A percentile compares a stretch with the other conserved stretches of the same genome.
Conservation (phyloP, 2,888 invertebrate genomes). For the Bruchidius siliquastri region DNA sequence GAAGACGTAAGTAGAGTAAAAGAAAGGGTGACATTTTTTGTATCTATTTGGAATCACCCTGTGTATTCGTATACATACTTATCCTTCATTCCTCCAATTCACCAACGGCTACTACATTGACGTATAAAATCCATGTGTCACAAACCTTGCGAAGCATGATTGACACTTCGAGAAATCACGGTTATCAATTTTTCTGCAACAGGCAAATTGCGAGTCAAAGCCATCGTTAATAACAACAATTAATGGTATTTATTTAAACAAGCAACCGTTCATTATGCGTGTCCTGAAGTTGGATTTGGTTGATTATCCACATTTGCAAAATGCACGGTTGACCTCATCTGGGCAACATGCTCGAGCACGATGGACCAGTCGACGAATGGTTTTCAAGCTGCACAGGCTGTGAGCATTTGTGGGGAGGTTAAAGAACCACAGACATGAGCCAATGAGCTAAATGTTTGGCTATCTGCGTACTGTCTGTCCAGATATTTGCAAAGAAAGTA, state of each 20-base stretch:
- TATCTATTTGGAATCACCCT: no score
- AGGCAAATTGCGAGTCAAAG: not conserved
- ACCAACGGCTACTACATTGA: not conserved
- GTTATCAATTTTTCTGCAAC: not conserved
- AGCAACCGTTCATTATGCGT: not conserved
- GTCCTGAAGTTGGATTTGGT: not conserved
- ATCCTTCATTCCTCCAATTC: not conserved
- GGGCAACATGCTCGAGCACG: not conserved
- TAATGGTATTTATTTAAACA: not conserved
- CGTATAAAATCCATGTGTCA: not conserved
- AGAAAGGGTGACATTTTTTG: no score
- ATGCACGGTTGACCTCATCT: not conserved
- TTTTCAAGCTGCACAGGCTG: no score
- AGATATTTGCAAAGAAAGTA: no score
- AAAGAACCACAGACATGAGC: no score
- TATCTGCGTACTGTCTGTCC: no score
- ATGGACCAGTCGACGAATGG: no score
- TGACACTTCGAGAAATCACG: not conserved
- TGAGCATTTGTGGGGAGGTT: no score
- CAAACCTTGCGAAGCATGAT: not conserved
- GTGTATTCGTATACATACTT: no score
- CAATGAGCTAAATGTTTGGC: no score
- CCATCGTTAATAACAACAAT: not conserved
- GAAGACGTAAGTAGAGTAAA: no score
- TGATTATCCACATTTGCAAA: not conserved